Evolutionary conservation across 2,888 invertebrate genomes (phyloP), one percentile per base, ranked within the genome.

Genomic region (Dryocosmus kuriphilus): DNA sequence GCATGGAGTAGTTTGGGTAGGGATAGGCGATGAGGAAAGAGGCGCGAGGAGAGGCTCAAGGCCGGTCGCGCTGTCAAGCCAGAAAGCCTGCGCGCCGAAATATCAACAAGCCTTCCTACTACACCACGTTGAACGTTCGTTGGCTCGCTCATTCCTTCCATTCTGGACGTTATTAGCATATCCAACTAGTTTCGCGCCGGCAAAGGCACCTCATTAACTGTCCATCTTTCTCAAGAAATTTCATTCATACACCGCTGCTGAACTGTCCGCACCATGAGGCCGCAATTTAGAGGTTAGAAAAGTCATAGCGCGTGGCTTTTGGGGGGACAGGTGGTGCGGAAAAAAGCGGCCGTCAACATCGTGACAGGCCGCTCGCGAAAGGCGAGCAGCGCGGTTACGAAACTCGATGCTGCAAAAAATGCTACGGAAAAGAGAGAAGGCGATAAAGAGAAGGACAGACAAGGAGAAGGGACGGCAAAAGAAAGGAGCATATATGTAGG

Each of bases 21-120:
- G 81, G 82, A 83, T 78, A 80, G 80, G 83, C 80, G 80, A 79
- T 77, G 84, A 77, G 80, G 81, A 76, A 76, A 80, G 82, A 73
- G 82, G 79, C 63, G 81, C 67, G 81, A 83, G 83, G 81, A 81
- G 87, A 83, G 86, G 86, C 89, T 89, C 89, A 89, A 89, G 89
- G 89, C 88, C 89, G 89, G 88, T 88, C 89, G 88, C 86, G 87
- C 88, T 88, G 88, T 88, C 88, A 88, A 85, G 87, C 85, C 86
- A 88, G 87, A 82, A 79, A 80, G 80, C 75, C 79, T 79, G 78
- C 75, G 79, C 79, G 80, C 82, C 82, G 82, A 80, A 81, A 82
- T 82, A 82, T 82, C 82, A 82, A 82, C 82, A 82, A 80, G 80
- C 78, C 32, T 79, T 79, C 78, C 78, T 80, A 80, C 75, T 80